Percentiles rank a stretch among this genome's conserved stretches.
Evolutionary conservation across 1,140 invertebrate genomes (phyloP).

Genomic region (Zophobas atratus): DNA sequence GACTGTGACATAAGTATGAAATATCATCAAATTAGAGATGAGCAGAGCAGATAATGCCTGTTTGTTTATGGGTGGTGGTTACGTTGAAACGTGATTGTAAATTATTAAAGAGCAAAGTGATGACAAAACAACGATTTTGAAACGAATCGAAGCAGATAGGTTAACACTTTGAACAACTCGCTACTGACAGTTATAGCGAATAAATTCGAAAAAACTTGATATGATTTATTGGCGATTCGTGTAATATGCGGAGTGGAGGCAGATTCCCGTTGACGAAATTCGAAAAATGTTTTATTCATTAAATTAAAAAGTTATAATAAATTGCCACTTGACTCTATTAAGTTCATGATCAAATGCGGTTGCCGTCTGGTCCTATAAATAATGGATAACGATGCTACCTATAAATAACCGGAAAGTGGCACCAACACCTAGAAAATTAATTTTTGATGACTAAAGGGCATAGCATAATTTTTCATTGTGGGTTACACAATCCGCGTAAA

Average conservation of each 20-base stretch:
- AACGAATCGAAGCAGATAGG: too few relatives aligned
- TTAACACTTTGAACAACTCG: too few relatives aligned
- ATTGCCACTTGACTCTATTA: neutral
- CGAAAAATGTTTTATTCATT: neutral
- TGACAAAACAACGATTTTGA: too few relatives aligned
- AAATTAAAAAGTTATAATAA: neutral
- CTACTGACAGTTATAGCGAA: too few relatives aligned
- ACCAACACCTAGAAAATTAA: neutral
- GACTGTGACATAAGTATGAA: slow-evolving; percentile 3
- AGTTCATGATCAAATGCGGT: slow-evolving; percentile 16
- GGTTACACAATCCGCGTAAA: neutral
- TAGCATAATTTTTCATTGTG: neutral
- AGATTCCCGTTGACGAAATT: too few relatives aligned
- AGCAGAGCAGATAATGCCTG: slow-evolving; percentile 15
- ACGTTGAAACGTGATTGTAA: too few relatives aligned
- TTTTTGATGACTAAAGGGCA: neutral
- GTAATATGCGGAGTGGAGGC: too few relatives aligned
- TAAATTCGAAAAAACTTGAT: too few relatives aligned
- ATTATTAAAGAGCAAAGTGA: too few relatives aligned
- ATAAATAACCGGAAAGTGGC: too few relatives aligned
- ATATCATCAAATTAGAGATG: slow-evolving; percentile 32
- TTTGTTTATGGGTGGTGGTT: slow-evolving; percentile 7
- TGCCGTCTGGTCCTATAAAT: neutral
- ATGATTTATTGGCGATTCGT: too few relatives aligned
- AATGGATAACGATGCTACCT: too few relatives aligned